Evolutionary conservation across 53 echinoderm and acorn worm species (phyloP).

Genomic region (Holothuria scabra): DNA sequence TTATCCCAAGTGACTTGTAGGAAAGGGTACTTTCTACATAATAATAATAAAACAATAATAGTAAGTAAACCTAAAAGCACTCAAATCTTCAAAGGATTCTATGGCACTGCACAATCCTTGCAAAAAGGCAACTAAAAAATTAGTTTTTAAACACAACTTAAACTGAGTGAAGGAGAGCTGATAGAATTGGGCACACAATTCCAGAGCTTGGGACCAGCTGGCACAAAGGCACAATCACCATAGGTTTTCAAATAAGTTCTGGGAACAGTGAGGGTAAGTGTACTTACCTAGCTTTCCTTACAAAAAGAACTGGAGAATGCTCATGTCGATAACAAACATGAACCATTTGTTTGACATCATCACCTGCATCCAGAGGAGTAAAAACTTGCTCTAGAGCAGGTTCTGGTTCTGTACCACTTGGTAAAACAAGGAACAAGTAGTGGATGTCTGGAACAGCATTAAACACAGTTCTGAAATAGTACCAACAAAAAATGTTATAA

Average conservation of each 20-base stretch:
- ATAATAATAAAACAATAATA: no score
- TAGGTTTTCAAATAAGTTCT: no score
- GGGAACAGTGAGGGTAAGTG: no score
- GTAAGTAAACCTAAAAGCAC: no score
- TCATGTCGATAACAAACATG: constrained; percentile 93
- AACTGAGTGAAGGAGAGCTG: no score
- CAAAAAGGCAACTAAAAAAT: no score
- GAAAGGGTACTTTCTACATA: background rate
- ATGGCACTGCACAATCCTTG: no score
- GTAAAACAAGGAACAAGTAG: constrained; percentile 84
- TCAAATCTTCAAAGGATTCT: no score
- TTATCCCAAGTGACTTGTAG: background rate
- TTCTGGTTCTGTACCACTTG: constrained; percentile 79
- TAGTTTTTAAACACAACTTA: no score
- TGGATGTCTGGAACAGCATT: constrained; percentile 99
- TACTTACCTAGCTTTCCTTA: constrained; percentile 93
- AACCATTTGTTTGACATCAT: constrained; percentile 65
- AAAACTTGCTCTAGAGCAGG: constrained; percentile 80
- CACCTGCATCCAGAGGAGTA: constrained; percentile 63
- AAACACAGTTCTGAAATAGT: constrained; percentile 83
- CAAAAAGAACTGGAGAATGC: constrained; percentile 85
- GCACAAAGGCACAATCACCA: no score
- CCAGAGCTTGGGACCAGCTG: no score
- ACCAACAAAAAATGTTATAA: background rate
- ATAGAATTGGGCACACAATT: no score